These are phyloP conservation scores for Asobara japonica DNA, from an alignment of 1,140 invertebrate species.

Conservation along the genomic window DNA sequence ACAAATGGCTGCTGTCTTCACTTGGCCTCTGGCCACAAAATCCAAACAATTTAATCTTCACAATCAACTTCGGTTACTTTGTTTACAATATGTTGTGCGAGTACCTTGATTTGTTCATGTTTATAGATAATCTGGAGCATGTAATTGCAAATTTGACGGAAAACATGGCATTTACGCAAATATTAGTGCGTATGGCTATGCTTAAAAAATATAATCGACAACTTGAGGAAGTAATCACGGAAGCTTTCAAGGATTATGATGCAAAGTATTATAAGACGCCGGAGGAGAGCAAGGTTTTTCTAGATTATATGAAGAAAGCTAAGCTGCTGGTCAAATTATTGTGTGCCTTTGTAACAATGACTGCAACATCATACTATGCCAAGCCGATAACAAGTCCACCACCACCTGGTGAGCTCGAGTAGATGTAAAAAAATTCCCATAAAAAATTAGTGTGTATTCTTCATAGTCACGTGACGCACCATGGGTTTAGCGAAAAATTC, in stretches of 20 bases:
- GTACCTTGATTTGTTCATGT: conserved; percentile 51
- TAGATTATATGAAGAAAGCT: conserved; percentile 46
- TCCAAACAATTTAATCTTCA: conserved; percentile 43
- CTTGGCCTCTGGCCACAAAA: conserved; percentile 54
- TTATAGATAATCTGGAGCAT: conserved; percentile 49
- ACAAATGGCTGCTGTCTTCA: conserved; percentile 41
- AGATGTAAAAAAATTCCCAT: too few species aligned
- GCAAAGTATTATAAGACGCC: conserved; percentile 40
- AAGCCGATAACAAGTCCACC: conserved; percentile 46
- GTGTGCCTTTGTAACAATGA: conserved; percentile 46
- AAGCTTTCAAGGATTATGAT: conserved; percentile 49
- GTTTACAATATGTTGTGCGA: conserved; percentile 49
- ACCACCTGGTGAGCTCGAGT: too few species aligned
- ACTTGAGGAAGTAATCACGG: conserved; percentile 45
- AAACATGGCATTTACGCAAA: conserved; percentile 54
- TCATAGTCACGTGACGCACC: too few species aligned
- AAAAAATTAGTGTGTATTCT: too few species aligned
- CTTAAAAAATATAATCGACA: conserved; percentile 43
- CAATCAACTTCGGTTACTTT: conserved; percentile 48
- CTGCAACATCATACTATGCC: conserved; percentile 50
- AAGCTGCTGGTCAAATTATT: conserved; percentile 49
- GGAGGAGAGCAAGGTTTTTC: conserved; percentile 44
- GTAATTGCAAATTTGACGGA: conserved; percentile 57
- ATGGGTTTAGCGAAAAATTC: too few species aligned
- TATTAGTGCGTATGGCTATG: conserved; percentile 48